phyloP scores from a whole-genome alignment of 2,113 vertebrate species.

The Dunckerocampus dactyliophorus region DNA sequence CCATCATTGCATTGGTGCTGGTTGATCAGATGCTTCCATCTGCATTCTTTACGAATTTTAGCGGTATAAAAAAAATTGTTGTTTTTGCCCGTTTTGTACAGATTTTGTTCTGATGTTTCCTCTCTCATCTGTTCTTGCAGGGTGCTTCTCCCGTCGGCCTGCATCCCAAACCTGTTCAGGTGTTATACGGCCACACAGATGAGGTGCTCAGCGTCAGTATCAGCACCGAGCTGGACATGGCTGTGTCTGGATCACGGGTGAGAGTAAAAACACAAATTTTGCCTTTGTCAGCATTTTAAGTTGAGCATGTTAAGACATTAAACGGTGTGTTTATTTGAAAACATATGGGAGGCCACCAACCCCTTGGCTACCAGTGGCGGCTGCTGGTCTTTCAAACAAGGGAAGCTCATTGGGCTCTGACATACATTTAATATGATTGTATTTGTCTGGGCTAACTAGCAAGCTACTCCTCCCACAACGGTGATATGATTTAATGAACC shows the following conservation, averaged over 20 bases:
- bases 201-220: slow-evolving; percentile 88
- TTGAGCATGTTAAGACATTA: too few relatives aligned
- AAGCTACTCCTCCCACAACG: too few relatives aligned
- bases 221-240: slow-evolving; percentile 95
- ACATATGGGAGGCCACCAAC: too few relatives aligned
- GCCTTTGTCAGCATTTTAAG: too few relatives aligned
- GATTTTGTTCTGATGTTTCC: neutral
- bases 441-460: too few relatives aligned
- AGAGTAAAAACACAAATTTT: slow-evolving; percentile 4
- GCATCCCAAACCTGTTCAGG: slow-evolving; percentile 86
- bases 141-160: slow-evolving; percentile 84
- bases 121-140: slow-evolving; percentile 54
- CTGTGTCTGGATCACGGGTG: slow-evolving; percentile 90
- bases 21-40: neutral
- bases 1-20: neutral
- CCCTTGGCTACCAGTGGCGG: too few relatives aligned
- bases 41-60: neutral
- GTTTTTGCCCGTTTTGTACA: neutral
- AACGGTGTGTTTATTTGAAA: too few relatives aligned
- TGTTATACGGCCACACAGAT: slow-evolving; percentile 89
- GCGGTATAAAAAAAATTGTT: neutral
- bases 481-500: too few relatives aligned
- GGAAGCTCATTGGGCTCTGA: too few relatives aligned
- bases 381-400: too few relatives aligned
- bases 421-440: too few relatives aligned